A percentile compares a stretch with the other conserved stretches of the same genome.
Evolutionary conservation across 2,113 vertebrate species (phyloP).

Genomic region (Tursiops truncatus): DNA sequence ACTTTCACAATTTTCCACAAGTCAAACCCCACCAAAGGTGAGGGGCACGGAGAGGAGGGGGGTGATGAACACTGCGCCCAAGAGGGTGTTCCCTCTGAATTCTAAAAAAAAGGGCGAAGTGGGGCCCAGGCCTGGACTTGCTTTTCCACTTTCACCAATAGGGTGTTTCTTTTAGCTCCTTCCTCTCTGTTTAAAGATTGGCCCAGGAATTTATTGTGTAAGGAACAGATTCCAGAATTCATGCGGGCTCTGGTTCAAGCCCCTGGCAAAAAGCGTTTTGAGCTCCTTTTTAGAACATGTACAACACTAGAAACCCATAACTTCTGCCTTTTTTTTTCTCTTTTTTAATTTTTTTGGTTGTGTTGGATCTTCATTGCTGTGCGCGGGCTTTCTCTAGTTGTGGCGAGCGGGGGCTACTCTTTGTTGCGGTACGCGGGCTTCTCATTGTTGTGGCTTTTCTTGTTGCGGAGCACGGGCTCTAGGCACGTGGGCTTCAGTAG

Average conservation of each 20-base stretch:
- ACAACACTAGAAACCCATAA: not conserved
- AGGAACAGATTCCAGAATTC: not conserved
- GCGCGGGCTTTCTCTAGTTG: too few relatives aligned
- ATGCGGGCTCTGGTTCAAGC: not conserved
- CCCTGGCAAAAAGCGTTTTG: not conserved
- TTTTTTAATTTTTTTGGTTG: not conserved
- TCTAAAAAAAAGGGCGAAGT: not conserved
- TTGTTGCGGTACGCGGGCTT: too few relatives aligned
- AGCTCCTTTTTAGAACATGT: not conserved
- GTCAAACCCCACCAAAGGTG: not conserved
- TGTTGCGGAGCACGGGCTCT: too few relatives aligned
- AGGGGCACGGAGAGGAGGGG: fast-evolving
- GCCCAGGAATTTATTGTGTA: not conserved
- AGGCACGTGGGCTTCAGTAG: too few relatives aligned
- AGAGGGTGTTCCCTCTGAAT: not conserved
- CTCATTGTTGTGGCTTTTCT: too few relatives aligned
- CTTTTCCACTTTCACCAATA: not conserved
- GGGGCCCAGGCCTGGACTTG: not conserved
- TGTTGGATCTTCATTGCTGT: too few relatives aligned
- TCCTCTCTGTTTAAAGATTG: not conserved
- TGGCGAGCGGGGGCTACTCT: too few relatives aligned
- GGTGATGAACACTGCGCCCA: fast-evolving
- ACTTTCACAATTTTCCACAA: not conserved
- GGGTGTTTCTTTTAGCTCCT: not conserved
- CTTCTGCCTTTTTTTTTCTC: not conserved